A percentile compares a stretch with the other conserved stretches of the same genome.
phyloP scores from a whole-genome alignment of 2,888 invertebrate genomes.

The Drosophila subquinaria region DNA sequence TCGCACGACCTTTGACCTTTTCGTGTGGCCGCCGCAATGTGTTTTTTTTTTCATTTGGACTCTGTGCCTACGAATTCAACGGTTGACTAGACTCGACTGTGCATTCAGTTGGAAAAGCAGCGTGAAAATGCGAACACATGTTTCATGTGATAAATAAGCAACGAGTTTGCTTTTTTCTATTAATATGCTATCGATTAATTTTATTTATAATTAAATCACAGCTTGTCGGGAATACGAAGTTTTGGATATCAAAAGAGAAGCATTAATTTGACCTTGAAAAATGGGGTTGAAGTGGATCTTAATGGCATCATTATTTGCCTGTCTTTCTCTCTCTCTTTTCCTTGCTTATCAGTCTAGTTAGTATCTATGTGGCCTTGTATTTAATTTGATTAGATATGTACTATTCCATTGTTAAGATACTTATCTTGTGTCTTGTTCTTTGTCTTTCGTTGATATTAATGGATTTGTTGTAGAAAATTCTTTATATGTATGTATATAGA shows the following conservation, averaged over 20 bases:
- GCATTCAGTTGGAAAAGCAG: slow-evolving; percentile 64
- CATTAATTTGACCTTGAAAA: slow-evolving; percentile 6
- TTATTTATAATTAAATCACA: slow-evolving; percentile 33
- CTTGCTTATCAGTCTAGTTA: slow-evolving; percentile 3
- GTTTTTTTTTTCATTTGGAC: background rate
- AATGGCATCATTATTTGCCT: background rate
- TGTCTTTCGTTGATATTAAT: background rate
- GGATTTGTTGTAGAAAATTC: background rate
- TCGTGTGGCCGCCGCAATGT: slow-evolving; percentile 31
- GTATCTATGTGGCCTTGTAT: background rate
- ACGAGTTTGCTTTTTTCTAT: background rate
- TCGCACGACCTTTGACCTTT: slow-evolving; percentile 74
- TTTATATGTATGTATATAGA: too few species aligned
- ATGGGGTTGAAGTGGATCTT: slow-evolving; percentile 1
- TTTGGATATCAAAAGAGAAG: background rate
- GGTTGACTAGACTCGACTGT: slow-evolving; percentile 38
- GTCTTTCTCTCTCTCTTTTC: too few species aligned
- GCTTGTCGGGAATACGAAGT: background rate
- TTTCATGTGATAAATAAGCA: slow-evolving; percentile 9
- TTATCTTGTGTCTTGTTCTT: background rate
- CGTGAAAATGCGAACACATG: slow-evolving; percentile 65
- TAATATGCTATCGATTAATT: slow-evolving; percentile 63
- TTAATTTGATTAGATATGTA: slow-evolving; percentile 1
- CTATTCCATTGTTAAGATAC: background rate
- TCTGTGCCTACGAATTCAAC: slow-evolving; percentile 16